Conservation (phyloP, 1,140 invertebrate genomes). For the Bombus huntii region DNA sequence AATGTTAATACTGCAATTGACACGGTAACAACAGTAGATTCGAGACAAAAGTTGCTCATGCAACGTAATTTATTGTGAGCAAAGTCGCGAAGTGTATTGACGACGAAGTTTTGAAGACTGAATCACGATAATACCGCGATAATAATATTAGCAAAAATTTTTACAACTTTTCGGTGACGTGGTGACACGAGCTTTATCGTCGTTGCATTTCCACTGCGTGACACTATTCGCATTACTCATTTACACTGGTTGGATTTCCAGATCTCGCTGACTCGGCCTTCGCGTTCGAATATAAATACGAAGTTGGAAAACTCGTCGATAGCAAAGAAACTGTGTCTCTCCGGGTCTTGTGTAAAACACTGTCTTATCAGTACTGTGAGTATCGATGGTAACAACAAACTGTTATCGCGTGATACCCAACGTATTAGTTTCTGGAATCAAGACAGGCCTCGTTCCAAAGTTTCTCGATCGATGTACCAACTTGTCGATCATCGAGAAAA, state of each 20-base stretch:
- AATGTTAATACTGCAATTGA: not conserved
- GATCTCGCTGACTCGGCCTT: not conserved
- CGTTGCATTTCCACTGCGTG: not conserved
- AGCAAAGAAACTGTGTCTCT: not conserved
- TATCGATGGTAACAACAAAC: slow-evolving; percentile 1
- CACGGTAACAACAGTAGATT: not conserved
- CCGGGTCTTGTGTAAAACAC: not conserved
- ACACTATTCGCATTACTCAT: not conserved
- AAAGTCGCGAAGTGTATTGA: not conserved
- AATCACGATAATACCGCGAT: not conserved
- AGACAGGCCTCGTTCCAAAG: not conserved
- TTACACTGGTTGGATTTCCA: not conserved
- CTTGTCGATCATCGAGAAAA: not conserved
- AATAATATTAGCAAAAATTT: not conserved
- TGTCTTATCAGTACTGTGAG: not conserved
- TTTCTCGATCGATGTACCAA: too few species aligned
- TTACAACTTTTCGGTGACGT: not conserved
- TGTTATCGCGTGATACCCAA: slow-evolving; percentile 9
- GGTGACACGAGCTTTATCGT: slow-evolving; percentile 1
- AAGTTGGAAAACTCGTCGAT: not conserved
- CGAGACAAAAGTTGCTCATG: not conserved
- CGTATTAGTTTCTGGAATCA: too few species aligned
- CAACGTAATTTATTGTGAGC: not conserved
- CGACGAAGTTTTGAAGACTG: not conserved
- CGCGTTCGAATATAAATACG: not conserved